These are phyloP conservation scores for Augochlora pura DNA, from an alignment of 1,140 invertebrate genomes.

Conservation along the genomic window DNA sequence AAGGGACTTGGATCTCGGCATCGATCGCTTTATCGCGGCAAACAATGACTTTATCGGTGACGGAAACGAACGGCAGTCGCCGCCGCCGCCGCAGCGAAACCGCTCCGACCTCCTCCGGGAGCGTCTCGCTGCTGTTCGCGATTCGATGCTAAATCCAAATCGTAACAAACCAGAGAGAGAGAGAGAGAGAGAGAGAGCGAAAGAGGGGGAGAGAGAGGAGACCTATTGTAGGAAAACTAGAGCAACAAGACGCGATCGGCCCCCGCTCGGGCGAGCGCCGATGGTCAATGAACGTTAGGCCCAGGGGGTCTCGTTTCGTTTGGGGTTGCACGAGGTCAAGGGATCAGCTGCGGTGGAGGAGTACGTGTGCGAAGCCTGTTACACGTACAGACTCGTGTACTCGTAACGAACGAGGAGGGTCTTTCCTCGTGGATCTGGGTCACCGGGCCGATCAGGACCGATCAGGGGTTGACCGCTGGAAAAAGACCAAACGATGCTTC, in stretches of 20 bases:
- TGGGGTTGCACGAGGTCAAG: conserved; percentile 74
- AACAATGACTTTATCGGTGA: conserved; percentile 41
- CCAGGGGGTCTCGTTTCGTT: conserved; percentile 63
- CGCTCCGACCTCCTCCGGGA: too few relatives aligned
- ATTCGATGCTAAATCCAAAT: too few relatives aligned
- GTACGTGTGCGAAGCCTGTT: conserved; percentile 55
- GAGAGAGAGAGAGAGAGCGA: too few relatives aligned
- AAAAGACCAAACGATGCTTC: conserved; percentile 59
- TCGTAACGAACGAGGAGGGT: conserved; percentile 62
- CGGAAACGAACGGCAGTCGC: not conserved
- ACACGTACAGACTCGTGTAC: conserved; percentile 40
- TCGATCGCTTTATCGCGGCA: conserved; percentile 60
- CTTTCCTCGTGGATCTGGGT: conserved; percentile 76
- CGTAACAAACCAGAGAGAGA: too few relatives aligned
- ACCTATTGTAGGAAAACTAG: not conserved
- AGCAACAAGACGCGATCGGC: conserved; percentile 39
- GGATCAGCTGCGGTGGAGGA: conserved; percentile 73
- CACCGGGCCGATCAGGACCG: conserved; percentile 77
- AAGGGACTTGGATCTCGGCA: conserved; percentile 66
- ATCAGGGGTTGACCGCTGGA: conserved; percentile 76
- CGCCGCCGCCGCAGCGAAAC: too few relatives aligned
- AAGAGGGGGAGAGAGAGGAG: too few relatives aligned
- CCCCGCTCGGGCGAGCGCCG: conserved; percentile 36
- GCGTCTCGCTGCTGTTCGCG: too few relatives aligned
- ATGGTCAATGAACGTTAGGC: conserved; percentile 63